Evolutionary conservation across 2,888 invertebrate genomes (phyloP).

Genomic region (Oscheius sp.): DNA sequence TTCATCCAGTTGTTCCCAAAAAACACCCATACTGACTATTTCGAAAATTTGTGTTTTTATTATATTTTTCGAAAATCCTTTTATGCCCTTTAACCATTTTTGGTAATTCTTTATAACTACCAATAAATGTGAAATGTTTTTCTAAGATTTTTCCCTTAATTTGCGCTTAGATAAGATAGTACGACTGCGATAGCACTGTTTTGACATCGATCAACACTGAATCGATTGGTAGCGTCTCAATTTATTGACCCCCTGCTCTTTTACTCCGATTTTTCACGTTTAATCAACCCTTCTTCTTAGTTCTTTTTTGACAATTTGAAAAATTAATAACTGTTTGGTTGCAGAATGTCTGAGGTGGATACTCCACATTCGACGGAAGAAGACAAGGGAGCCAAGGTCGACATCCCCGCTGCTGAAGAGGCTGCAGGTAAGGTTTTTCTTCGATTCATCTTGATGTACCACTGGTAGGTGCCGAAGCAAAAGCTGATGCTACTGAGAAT

Average conservation of each 20-base stretch:
- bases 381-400: conserved; percentile 17
- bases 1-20: no score
- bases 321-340: conserved; percentile 3
- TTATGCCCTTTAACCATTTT: no score
- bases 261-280: neutral
- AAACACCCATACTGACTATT: no score
- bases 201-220: neutral
- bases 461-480: neutral
- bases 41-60: no score
- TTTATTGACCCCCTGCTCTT: neutral
- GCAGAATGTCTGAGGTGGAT: conserved; percentile 26
- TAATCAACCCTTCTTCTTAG: neutral
- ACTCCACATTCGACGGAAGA: conserved; percentile 12
- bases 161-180: neutral
- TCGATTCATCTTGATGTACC: neutral
- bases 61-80: no score
- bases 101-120: no score
- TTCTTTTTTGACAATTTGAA: neutral
- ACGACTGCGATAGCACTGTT: neutral
- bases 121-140: neutral
- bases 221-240: neutral
- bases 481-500: conserved; percentile 14
- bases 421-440: neutral
- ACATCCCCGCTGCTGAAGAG: conserved; percentile 15
- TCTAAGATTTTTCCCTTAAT: neutral